phyloP scores from a whole-genome alignment of 1,140 invertebrate genomes.

The Mamestra configurata region DNA sequence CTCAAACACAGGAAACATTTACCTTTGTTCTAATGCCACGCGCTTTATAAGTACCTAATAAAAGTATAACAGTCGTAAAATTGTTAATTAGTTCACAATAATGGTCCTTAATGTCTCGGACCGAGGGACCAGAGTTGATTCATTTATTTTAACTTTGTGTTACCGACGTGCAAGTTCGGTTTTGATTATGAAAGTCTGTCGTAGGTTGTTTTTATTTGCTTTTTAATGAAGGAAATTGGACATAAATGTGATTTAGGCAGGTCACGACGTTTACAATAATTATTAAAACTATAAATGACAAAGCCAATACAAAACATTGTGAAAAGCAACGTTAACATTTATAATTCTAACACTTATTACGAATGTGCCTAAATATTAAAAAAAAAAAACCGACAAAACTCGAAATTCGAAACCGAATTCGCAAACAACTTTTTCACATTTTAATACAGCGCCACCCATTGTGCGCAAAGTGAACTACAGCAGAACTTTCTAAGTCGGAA shows the following conservation, averaged over 20 bases:
- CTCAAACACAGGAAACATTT: constrained; percentile 74
- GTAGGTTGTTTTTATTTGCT: constrained; percentile 7
- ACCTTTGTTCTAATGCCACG: constrained; percentile 71
- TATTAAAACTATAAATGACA: not conserved
- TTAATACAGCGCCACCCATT: constrained; percentile 32
- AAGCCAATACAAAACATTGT: not conserved
- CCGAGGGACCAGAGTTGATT: constrained; percentile 43
- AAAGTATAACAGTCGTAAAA: constrained; percentile 44
- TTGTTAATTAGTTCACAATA: constrained; percentile 36
- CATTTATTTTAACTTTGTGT: constrained; percentile 28
- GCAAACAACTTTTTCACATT: not conserved
- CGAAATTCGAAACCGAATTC: not conserved
- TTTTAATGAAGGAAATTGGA: constrained; percentile 15
- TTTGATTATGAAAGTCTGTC: not conserved
- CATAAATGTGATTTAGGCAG: not conserved
- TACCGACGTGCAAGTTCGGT: not conserved
- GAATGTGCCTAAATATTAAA: too few species aligned
- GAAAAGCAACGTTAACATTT: too few species aligned
- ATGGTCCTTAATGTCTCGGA: constrained; percentile 4
- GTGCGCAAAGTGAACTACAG: constrained; percentile 31
- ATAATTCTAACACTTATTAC: too few species aligned
- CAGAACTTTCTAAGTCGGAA: constrained; percentile 37
- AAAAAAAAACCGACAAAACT: not conserved
- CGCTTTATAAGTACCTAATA: constrained; percentile 51
- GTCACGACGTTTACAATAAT: not conserved